Evolutionary conservation across 2,113 vertebrate species (phyloP).

Genomic region (Nothoprocta perdicaria): DNA sequence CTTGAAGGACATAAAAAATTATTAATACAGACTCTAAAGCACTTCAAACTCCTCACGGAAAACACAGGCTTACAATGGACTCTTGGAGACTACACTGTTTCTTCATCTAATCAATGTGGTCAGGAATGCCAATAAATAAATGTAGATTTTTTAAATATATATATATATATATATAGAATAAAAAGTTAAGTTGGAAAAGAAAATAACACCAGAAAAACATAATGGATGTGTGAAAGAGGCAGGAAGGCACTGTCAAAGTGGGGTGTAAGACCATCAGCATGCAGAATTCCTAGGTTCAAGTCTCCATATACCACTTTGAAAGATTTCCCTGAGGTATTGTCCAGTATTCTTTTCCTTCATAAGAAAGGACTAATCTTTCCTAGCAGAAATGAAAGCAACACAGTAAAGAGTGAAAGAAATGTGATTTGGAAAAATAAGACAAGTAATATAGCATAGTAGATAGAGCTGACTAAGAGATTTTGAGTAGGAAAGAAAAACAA

Average conservation of each 20-base stretch:
- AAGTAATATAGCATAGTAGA: background rate
- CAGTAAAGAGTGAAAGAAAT: background rate
- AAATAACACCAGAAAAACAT: background rate
- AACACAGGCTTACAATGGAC: background rate
- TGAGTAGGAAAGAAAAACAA: background rate
- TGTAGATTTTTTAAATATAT: background rate
- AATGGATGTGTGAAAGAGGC: background rate
- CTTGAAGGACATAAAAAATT: background rate
- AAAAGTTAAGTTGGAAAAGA: background rate
- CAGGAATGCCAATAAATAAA: background rate
- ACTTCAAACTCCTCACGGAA: background rate
- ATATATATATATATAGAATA: background rate
- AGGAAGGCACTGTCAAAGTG: background rate
- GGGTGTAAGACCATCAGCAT: background rate
- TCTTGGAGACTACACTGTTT: background rate
- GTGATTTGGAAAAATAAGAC: background rate
- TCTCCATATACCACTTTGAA: background rate
- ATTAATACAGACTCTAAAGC: background rate
- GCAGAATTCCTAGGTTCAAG: background rate
- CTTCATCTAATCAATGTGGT: background rate
- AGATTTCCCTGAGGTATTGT: background rate
- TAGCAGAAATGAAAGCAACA: background rate
- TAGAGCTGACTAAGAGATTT: background rate
- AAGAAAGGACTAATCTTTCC: background rate
- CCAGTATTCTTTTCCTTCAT: background rate